Base-by-base conservation (phyloP, 2,797 vertebrate genomes). In the Hirundo rustica region DNA sequence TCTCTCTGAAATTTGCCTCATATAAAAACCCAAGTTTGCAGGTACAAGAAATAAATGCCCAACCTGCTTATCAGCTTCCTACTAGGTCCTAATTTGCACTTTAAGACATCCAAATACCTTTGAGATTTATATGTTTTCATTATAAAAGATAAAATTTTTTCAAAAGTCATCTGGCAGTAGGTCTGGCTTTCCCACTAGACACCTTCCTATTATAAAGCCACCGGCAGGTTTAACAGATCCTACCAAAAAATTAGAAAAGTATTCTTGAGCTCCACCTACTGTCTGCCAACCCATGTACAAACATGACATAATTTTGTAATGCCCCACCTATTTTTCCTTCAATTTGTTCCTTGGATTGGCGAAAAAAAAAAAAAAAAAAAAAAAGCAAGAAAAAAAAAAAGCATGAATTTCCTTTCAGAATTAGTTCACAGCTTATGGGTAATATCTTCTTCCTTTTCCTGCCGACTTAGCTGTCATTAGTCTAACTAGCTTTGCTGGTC, bases 181-280 rank as follows among this genome's bases (percentile, higher is more conserved):
- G 21, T 26, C 38, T 42, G 36, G 5, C 30, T 93, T 91, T 66
- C 34, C 45, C 44, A 60, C 29, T 36, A 84, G n/a, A 10, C 53
- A 58, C 17, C 40, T 74, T 67, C 19, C 54, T 73, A 25, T 16
- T 48, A 72, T 38, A 34, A 72, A 91, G 51, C 16, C 42, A 81
- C 17, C 1, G 2, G 29, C 23, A 75, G 30, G 29, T 93, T 77
- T 68, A 64, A 81, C 3, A 5, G 1, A 53, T 6, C 26, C 47
- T 47, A 79, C 34, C 10, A 42, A 92, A 88, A 86, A 42, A 23
- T 32, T 68, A 6, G 9, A 8, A 12, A 68, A 6, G 1, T 68
- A 45, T 75, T 92, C 73, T 88, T 62, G 76, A 91, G 81, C 78
- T 88, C 73, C 82, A 94, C 21, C 85, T 93, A 65, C 90, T 77